Base-by-base conservation (phyloP, 2,113 vertebrate species). In the Barnardius zonarius region DNA sequence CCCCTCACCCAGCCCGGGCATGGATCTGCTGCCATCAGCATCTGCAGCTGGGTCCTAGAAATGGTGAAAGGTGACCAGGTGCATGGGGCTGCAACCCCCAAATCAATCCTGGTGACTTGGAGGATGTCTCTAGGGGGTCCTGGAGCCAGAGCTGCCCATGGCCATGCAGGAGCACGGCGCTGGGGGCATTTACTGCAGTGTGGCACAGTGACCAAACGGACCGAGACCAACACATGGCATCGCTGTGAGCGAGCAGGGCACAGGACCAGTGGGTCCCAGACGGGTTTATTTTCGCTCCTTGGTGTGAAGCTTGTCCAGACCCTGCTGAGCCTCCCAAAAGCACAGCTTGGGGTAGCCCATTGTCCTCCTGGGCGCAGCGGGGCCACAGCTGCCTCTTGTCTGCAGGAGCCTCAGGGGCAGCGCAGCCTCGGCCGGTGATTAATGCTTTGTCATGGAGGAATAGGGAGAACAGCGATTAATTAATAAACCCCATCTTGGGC, bases 381-480 rank as follows among this genome's bases (percentile, higher is more conserved):
- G 69, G 62, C 57, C 89, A 30, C 97, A 97, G 96, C 96, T 96
- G 96, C 79, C 92, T 95, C 86, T 92, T 17, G 14, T 97, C 96
- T 41, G 52, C 91, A 48, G 93, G 77, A 95, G 93, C 95, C 96
- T 95, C 95, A 1, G 20, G 28, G 68, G 91, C 96, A 84, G 80
- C n/a, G 3, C 72, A 13, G 76, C 83, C 85, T 31, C 14, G 4
- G 73, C 85, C 1, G 5, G 52, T 86, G 61, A 97, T 96, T 78
- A 73, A 97, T 97, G 91, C 93, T 92, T 91, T 73, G 88, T 89
- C 86, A 74, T 37, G 1, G 75, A 85, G 54, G 37, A 85, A 55
- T 1, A 81, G 75, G 72, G 83, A 46, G 85, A 95, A 74, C 3
- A 10, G 90, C 80, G 10, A 96, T 97, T 91, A 95, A 96, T 97